A percentile compares a stretch with the other conserved stretches of the same genome.
These are phyloP conservation scores for Acromyrmex heyeri DNA, from an alignment of 1,140 invertebrate genomes.

Conservation along the genomic window DNA sequence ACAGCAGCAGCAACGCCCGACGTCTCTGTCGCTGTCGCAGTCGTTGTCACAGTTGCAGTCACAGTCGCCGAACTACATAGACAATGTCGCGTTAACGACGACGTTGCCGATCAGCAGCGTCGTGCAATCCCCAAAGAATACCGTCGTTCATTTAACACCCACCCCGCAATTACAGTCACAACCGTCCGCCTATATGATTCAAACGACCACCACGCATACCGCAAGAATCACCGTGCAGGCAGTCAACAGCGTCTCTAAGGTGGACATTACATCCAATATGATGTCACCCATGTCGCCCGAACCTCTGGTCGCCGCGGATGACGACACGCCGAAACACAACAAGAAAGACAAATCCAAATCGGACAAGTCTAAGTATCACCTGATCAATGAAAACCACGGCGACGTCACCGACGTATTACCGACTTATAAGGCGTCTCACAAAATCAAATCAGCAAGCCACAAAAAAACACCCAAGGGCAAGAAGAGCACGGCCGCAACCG, in stretches of 20 bases:
- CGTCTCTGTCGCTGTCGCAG: conserved; percentile 81
- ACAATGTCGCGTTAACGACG: conserved; percentile 12
- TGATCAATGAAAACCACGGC: conserved; percentile 85
- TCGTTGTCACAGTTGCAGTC: conserved; percentile 81
- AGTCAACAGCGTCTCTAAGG: conserved; percentile 76
- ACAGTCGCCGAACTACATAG: conserved; percentile 76
- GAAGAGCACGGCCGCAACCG: conserved; percentile 76
- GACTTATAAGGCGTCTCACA: conserved; percentile 75
- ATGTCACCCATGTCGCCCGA: conserved; percentile 82
- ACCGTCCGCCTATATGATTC: conserved; percentile 67
- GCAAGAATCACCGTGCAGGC: conserved; percentile 76
- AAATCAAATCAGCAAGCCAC: conserved; percentile 75
- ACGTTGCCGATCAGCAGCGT: neutral
- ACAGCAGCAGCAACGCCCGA: conserved; percentile 76
- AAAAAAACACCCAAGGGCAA: conserved; percentile 81
- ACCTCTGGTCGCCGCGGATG: conserved; percentile 73
- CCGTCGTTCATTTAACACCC: conserved; percentile 58
- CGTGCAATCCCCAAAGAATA: conserved; percentile 39
- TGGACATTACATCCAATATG: conserved; percentile 70
- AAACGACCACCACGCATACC: conserved; percentile 71
- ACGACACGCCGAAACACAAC: conserved; percentile 74
- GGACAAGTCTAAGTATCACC: conserved; percentile 87
- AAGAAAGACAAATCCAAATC: conserved; percentile 87
- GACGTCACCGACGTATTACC: conserved; percentile 79
- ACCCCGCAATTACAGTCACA: conserved; percentile 79